Evolutionary conservation across 2,888 invertebrate species (phyloP).

Genomic region (Chloromyia formosa): DNA sequence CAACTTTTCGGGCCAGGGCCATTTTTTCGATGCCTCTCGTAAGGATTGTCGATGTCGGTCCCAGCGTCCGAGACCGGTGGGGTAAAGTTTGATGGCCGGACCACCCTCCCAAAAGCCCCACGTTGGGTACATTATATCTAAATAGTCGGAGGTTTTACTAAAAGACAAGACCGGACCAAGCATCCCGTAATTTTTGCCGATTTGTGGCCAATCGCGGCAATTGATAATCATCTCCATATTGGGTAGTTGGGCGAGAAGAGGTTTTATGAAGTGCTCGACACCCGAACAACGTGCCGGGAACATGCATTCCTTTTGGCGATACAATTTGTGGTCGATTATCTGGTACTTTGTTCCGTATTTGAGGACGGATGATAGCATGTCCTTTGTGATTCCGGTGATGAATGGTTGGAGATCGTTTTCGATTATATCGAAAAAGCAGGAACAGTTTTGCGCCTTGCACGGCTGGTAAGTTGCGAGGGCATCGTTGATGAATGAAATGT

Average conservation of each 20-base stretch:
- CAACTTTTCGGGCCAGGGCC: conserved; percentile 81
- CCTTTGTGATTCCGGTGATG: conserved; percentile 73
- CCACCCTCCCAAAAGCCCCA: conserved; percentile 99
- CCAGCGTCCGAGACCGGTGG: conserved; percentile 94
- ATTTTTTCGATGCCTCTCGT: conserved; percentile 69
- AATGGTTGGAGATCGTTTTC: conserved; percentile 76
- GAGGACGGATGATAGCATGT: conserved; percentile 66
- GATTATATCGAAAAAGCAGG: conserved; percentile 73
- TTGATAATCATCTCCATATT: conserved; percentile 89
- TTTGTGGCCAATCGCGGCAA: conserved; percentile 93
- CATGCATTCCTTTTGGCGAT: conserved; percentile 84
- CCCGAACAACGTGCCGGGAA: conserved; percentile 93
- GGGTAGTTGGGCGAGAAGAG: conserved; percentile 74
- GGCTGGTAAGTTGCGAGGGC: conserved; percentile 67
- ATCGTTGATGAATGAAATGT: conserved; percentile 60
- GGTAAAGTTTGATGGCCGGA: conserved; percentile 93
- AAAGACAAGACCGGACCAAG: conserved; percentile 92
- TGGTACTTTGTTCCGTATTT: conserved; percentile 81
- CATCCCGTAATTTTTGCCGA: conserved; percentile 70
- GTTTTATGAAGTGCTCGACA: conserved; percentile 85
- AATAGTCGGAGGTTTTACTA: conserved; percentile 84
- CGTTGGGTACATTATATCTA: conserved; percentile 94
- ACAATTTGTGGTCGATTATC: conserved; percentile 81
- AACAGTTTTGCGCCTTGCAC: conserved; percentile 65
- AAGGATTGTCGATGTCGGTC: conserved; percentile 81